phyloP scores from a whole-genome alignment of 1,140 invertebrate genomes.

The Pseudomyrmex cubaensis region DNA sequence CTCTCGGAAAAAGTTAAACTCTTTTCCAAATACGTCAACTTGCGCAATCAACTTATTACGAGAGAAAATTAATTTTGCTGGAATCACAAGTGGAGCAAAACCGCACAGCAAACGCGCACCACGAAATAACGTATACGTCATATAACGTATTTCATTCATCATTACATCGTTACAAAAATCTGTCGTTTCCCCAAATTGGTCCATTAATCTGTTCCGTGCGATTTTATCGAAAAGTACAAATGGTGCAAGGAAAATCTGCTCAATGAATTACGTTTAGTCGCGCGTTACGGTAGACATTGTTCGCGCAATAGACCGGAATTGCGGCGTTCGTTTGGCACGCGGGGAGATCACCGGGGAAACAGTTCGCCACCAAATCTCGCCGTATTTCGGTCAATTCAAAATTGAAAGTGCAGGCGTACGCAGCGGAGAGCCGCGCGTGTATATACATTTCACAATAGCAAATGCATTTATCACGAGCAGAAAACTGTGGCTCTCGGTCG shows the following conservation, averaged over 20 bases:
- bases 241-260: slow-evolving; percentile 9
- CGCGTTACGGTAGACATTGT: slow-evolving; percentile 18
- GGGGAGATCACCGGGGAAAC: not conserved
- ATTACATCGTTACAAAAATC: slow-evolving; percentile 17
- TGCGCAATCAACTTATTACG: not conserved
- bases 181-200: not conserved
- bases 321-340: slow-evolving; percentile 16
- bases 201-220: slow-evolving; percentile 8
- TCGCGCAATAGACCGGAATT: slow-evolving; percentile 24
- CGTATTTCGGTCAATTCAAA: slow-evolving; percentile 51
- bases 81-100: not conserved
- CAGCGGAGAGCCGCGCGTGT: slow-evolving; percentile 16
- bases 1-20: not conserved
- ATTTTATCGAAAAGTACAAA: slow-evolving; percentile 29
- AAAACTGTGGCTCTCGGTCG: slow-evolving; percentile 53
- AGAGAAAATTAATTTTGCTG: not conserved
- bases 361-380: slow-evolving; percentile 29
- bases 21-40: not conserved
- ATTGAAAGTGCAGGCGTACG: slow-evolving; percentile 52
- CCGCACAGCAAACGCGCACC: not conserved
- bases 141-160: not conserved
- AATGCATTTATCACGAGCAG: slow-evolving; percentile 54
- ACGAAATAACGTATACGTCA: not conserved
- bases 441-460: slow-evolving; percentile 46
- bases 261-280: slow-evolving; percentile 33